Conservation (phyloP, 2,113 vertebrate species). For the Notothenia coriiceps region DNA sequence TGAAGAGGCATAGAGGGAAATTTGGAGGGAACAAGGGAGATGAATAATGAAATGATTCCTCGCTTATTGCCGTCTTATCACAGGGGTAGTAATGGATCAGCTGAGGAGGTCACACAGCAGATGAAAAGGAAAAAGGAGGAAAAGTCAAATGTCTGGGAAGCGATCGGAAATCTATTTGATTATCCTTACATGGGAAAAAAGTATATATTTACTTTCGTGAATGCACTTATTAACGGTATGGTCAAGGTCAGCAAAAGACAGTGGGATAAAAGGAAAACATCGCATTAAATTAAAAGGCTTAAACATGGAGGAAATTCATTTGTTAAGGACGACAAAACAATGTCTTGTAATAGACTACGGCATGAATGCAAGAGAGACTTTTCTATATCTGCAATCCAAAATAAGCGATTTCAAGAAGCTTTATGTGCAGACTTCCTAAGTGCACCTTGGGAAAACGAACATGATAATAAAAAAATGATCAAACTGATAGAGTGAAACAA, state of each 20-base stretch:
- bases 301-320: not conserved
- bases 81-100: conserved; percentile 57
- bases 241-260: conserved; percentile 13
- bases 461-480: not conserved
- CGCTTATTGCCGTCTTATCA: conserved; percentile 43
- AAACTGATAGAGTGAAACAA: not conserved
- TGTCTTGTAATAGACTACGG: not conserved
- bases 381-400: not conserved
- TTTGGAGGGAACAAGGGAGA: conserved; percentile 61
- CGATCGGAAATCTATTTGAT: conserved; percentile 24
- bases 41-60: conserved; percentile 70
- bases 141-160: conserved; percentile 33
- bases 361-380: not conserved
- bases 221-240: not conserved
- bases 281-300: not conserved
- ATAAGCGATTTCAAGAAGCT: not conserved
- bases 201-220: not conserved
- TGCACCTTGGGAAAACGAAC: not conserved
- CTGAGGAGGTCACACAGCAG: conserved; percentile 45
- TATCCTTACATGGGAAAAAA: conserved; percentile 1
- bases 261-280: not conserved
- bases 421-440: not conserved
- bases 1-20: conserved; percentile 60
- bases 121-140: conserved; percentile 62
- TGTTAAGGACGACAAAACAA: not conserved